Percentiles rank a stretch among this genome's conserved stretches.
phyloP scores from a whole-genome alignment of 2,888 invertebrate species.

The Phrixothrix hirtus region DNA sequence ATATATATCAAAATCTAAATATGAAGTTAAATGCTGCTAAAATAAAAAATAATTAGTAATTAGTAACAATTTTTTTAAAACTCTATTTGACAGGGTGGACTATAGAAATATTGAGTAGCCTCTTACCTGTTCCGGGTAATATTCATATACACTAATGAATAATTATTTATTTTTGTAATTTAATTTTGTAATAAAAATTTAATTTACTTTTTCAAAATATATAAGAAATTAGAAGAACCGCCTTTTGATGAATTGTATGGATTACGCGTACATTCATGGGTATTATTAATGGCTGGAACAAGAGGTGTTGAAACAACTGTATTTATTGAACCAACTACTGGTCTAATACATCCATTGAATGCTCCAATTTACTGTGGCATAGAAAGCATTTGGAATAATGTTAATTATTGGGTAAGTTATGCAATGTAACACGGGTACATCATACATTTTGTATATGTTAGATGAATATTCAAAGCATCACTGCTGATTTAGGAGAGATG shows the following conservation, averaged over 20 bases:
- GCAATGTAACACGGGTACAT: not conserved
- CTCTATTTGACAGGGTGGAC: not conserved
- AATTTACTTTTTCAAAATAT: too few species aligned
- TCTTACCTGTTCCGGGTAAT: too few species aligned
- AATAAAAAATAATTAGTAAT: too few species aligned
- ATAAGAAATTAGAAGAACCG: constrained; percentile 67
- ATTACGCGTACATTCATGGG: constrained; percentile 82
- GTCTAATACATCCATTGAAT: constrained; percentile 63
- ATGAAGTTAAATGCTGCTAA: too few species aligned
- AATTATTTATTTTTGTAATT: not conserved
- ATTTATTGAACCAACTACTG: constrained; percentile 87
- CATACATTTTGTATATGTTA: constrained; percentile 34
- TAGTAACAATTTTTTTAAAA: not conserved
- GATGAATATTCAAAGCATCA: constrained; percentile 66
- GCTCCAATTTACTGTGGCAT: constrained; percentile 71
- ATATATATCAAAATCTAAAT: too few species aligned
- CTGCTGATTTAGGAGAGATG: constrained; percentile 58
- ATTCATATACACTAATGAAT: too few species aligned
- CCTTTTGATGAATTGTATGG: constrained; percentile 69
- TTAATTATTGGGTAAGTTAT: constrained; percentile 74
- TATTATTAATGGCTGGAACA: constrained; percentile 66
- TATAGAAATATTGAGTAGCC: not conserved
- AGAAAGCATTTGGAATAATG: constrained; percentile 84
- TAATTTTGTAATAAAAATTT: too few species aligned
- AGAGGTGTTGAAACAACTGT: constrained; percentile 66